These are phyloP conservation scores for Erpobdella octoculata DNA, from an alignment of 2,888 invertebrate species.

Conservation along the genomic window DNA sequence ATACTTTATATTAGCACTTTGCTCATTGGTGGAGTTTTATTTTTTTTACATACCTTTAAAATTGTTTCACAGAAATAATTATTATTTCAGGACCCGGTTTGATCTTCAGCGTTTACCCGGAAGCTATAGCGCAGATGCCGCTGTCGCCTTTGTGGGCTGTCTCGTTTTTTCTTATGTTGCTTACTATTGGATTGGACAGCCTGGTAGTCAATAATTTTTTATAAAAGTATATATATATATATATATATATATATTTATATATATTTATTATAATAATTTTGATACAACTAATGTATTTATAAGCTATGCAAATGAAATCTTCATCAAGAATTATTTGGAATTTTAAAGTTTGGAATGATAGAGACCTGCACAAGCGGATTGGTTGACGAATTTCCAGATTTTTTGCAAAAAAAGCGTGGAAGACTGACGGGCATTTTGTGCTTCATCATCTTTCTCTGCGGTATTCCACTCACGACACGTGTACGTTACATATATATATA, in stretches of 20 bases:
- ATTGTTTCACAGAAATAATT: too few relatives aligned
- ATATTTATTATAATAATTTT: too few relatives aligned
- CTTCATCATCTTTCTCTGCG: conserved; percentile 59
- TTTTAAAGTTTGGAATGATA: conserved; percentile 69
- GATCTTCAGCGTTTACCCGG: conserved; percentile 20
- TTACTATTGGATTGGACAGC: conserved; percentile 42
- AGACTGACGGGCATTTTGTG: conserved; percentile 60
- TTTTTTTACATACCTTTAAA: too few relatives aligned
- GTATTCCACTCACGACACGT: conserved; percentile 66
- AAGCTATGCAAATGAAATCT: too few relatives aligned
- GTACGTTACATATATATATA: too few relatives aligned
- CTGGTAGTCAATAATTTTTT: too few relatives aligned
- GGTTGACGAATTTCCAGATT: conserved; percentile 62
- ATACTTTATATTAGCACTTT: too few relatives aligned
- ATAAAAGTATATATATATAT: too few relatives aligned
- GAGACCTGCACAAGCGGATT: conserved; percentile 68
- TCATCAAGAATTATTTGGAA: too few relatives aligned
- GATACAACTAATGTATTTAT: too few relatives aligned
- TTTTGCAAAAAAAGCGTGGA: conserved; percentile 56
- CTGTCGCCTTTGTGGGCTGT: conserved; percentile 23
- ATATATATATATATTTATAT: too few relatives aligned
- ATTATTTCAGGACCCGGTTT: conserved; percentile 22
- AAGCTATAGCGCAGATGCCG: conserved; percentile 24
- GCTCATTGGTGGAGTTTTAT: too few relatives aligned
- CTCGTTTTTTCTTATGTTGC: conserved; percentile 22